Evolutionary conservation across 2,888 invertebrate species (phyloP).

Genomic region (Rhynchonema sp.): DNA sequence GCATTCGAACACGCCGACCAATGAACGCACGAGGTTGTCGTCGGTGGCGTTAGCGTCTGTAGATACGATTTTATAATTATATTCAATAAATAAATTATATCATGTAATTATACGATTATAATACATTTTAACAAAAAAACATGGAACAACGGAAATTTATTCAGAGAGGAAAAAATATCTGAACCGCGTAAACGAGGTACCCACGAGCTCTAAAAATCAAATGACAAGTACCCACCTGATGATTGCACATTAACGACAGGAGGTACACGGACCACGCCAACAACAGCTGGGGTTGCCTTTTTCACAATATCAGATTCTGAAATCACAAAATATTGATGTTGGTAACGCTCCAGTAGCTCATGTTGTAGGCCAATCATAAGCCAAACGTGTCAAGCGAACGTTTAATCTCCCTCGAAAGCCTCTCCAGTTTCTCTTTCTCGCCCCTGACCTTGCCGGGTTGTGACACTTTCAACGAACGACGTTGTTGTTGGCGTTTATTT

Average conservation of each 20-base stretch:
- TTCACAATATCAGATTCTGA: neutral
- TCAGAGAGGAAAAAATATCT: neutral
- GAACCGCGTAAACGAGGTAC: neutral
- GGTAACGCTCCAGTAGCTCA: neutral
- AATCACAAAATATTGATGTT: neutral
- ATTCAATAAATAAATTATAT: too few relatives aligned
- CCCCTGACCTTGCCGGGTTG: neutral
- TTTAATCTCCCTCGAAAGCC: neutral
- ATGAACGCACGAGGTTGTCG: neutral
- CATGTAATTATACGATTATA: too few relatives aligned
- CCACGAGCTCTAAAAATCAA: neutral
- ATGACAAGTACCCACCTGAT: too few relatives aligned
- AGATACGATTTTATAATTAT: too few relatives aligned
- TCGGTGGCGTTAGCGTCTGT: neutral
- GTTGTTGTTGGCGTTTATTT: neutral
- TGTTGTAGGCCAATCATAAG: too few relatives aligned
- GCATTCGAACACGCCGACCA: neutral
- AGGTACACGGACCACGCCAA: too few relatives aligned
- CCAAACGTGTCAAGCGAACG: too few relatives aligned
- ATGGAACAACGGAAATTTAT: neutral
- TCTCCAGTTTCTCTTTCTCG: neutral
- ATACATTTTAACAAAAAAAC: too few relatives aligned
- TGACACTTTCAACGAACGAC: neutral
- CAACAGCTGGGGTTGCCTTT: too few relatives aligned
- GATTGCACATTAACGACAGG: too few relatives aligned